phyloP scores from a whole-genome alignment of 2,113 vertebrate genomes.

The Terrapene triunguis region DNA sequence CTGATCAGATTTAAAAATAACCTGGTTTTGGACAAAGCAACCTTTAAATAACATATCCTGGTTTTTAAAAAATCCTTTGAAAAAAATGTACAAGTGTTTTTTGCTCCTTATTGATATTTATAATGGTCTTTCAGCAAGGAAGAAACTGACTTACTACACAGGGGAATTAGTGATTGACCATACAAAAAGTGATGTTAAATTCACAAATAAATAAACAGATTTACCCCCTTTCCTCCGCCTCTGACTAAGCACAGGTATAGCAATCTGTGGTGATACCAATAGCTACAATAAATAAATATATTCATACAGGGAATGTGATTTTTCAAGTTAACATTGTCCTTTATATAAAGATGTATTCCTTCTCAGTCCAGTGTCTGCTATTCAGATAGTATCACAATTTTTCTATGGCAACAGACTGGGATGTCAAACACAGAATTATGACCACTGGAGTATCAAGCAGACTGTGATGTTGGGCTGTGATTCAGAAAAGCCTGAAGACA shows the following conservation, averaged over 20 bases:
- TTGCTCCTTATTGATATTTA: neutral
- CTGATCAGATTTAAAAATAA: neutral
- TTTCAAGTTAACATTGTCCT: neutral
- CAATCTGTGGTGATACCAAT: neutral
- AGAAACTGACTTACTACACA: neutral
- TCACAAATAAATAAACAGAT: neutral
- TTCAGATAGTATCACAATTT: neutral
- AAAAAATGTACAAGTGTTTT: neutral
- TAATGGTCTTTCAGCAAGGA: neutral
- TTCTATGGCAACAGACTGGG: neutral
- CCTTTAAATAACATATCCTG: neutral
- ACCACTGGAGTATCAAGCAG: neutral
- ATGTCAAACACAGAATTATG: neutral
- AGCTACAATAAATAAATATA: neutral
- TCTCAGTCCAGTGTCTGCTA: neutral
- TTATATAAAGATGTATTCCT: neutral
- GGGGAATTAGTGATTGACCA: neutral
- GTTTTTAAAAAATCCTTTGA: neutral
- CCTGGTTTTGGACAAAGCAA: neutral
- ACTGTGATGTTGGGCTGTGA: neutral
- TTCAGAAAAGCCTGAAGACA: neutral
- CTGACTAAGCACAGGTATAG: neutral
- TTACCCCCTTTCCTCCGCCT: neutral
- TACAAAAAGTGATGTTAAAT: neutral
- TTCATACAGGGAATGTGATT: neutral